Percentiles rank a stretch among this genome's conserved stretches.
Conservation (phyloP, 1,140 invertebrate species). For the Muscidifurax raptorellus region DNA sequence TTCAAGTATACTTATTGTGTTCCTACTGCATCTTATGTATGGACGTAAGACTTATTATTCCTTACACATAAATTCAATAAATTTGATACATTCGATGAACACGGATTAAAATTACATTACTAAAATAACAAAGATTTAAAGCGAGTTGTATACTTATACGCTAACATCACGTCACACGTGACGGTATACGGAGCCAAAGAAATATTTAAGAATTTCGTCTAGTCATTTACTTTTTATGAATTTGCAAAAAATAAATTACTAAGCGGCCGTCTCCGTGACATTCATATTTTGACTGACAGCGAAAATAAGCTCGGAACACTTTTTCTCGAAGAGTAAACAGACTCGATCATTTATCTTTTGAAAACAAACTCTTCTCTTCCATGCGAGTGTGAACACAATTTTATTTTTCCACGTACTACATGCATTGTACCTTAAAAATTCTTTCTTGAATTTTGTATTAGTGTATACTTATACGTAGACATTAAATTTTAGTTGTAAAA, state of each 20-base stretch:
- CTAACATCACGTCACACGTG: no score
- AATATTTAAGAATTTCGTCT: no score
- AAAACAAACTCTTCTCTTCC: not conserved
- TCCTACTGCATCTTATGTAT: not conserved
- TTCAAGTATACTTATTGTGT: not conserved
- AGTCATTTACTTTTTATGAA: no score
- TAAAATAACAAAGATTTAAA: no score
- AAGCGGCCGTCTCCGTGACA: no score
- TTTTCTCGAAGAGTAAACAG: not conserved
- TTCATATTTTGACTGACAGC: not conserved
- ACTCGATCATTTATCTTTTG: not conserved
- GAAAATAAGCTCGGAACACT: not conserved
- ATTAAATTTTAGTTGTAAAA: slow-evolving; percentile 13
- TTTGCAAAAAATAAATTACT: no score
- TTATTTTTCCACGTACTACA: not conserved
- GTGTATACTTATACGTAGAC: not conserved
- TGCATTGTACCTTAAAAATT: not conserved
- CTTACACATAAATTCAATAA: no score
- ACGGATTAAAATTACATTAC: no score
- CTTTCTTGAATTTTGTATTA: not conserved
- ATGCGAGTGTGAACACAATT: not conserved
- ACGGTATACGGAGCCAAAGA: no score
- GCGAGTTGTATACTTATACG: no score
- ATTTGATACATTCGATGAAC: no score
- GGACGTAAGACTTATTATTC: not conserved